Evolutionary conservation across 2,113 vertebrate species (phyloP).

Genomic region (Tenebrosternarchus preto): DNA sequence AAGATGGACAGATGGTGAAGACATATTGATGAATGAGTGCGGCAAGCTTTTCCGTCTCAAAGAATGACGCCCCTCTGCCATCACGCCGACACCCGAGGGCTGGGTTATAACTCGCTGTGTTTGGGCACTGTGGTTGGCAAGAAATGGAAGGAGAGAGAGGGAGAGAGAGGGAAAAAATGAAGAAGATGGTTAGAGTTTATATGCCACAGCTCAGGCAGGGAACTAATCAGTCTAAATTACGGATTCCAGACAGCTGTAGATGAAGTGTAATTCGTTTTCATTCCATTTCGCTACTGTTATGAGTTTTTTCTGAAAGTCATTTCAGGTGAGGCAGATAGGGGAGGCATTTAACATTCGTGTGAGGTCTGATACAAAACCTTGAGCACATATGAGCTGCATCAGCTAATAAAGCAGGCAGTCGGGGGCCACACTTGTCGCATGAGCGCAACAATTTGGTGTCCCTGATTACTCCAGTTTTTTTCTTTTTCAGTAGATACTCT

Average conservation of each 20-base stretch:
- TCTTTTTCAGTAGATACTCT: too few species aligned
- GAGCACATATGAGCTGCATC: background rate
- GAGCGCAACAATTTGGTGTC: background rate
- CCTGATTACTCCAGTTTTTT: conserved; percentile 4
- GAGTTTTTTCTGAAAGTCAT: conserved; percentile 12
- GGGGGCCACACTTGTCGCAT: background rate
- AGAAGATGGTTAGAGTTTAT: too few species aligned
- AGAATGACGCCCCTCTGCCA: background rate
- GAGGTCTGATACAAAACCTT: background rate
- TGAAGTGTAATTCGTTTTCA: conserved; percentile 33
- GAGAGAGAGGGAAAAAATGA: conserved; percentile 9
- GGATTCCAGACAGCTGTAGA: conserved; percentile 18
- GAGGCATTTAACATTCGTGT: background rate
- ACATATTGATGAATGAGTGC: conserved; percentile 37
- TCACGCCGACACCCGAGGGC: background rate
- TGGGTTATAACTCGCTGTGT: conserved; percentile 9
- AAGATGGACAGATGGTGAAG: conserved; percentile 19
- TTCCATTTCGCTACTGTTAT: conserved; percentile 18
- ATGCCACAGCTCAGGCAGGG: background rate
- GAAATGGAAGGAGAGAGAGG: background rate
- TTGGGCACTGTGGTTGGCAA: background rate
- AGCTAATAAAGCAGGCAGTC: background rate
- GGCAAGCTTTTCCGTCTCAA: background rate
- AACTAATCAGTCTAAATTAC: conserved; percentile 39
- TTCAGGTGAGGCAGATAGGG: background rate